Conservation (phyloP, 2,797 vertebrate species). For the Crocodylus rhombifer region DNA sequence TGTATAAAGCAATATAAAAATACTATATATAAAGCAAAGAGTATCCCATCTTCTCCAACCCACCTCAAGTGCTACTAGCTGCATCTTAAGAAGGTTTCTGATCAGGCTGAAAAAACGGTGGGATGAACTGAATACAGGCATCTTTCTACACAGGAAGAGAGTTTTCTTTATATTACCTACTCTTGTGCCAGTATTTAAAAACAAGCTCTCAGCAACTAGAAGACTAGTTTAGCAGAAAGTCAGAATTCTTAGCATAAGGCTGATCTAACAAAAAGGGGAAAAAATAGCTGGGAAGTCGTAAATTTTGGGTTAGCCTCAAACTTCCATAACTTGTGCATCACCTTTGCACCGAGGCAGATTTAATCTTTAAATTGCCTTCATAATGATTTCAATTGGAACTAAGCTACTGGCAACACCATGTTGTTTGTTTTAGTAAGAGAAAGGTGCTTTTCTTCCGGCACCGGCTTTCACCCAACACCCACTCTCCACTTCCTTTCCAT, state of each 20-base stretch:
- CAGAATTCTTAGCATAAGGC: constrained; percentile 1
- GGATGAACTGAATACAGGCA: background rate
- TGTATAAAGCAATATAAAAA: background rate
- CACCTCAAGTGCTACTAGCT: no score
- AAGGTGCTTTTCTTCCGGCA: constrained; percentile 1
- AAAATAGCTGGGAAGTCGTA: background rate
- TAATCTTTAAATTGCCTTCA: background rate
- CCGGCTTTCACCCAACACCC: constrained; percentile 5
- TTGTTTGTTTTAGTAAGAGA: constrained; percentile 28
- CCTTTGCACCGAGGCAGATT: background rate
- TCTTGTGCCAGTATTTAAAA: background rate
- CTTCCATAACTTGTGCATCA: background rate
- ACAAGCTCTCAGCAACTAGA: background rate
- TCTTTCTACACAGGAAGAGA: background rate
- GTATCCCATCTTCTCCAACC: background rate
- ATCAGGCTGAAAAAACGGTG: no score
- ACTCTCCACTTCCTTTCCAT: background rate
- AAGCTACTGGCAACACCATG: background rate
- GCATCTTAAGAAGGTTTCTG: no score
- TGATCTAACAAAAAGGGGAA: background rate
- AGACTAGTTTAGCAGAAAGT: background rate
- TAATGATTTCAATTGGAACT: background rate
- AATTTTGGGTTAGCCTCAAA: background rate
- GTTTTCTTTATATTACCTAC: background rate
- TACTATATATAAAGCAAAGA: background rate